Evolutionary conservation across 2,888 invertebrate genomes (phyloP).

Genomic region (Lasioglossum oenotherae): DNA sequence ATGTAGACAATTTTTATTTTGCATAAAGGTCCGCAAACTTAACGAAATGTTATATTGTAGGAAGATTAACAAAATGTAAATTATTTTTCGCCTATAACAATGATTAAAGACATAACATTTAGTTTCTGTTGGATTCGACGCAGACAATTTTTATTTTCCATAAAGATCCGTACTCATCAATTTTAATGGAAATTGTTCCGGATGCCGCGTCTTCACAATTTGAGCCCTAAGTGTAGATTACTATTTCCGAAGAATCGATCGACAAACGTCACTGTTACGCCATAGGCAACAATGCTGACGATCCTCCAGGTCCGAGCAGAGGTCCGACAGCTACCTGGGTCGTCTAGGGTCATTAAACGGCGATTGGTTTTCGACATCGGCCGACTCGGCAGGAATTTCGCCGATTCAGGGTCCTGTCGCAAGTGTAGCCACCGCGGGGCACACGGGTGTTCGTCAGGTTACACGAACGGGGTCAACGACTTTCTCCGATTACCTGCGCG

Average conservation of each 20-base stretch:
- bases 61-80: no score
- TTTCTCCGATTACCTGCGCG: conserved; percentile 80
- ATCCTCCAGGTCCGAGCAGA: not conserved
- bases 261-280: not conserved
- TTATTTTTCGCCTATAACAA: not conserved
- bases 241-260: not conserved
- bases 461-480: conserved; percentile 78
- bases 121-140: not conserved
- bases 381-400: conserved; percentile 61
- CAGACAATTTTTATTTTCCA: not conserved
- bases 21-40: no score
- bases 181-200: not conserved
- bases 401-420: conserved; percentile 67
- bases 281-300: not conserved
- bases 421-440: conserved; percentile 55
- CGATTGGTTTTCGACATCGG: conserved; percentile 49
- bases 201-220: not conserved
- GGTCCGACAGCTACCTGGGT: not conserved
- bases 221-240: not conserved
- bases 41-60: no score
- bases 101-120: no score
- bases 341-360: conserved; percentile 60
- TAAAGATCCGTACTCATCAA: not conserved
- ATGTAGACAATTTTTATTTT: no score
- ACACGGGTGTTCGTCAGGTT: conserved; percentile 50